Conservation (phyloP, 2,797 vertebrate species). For the Microctenopoma lineatum region DNA sequence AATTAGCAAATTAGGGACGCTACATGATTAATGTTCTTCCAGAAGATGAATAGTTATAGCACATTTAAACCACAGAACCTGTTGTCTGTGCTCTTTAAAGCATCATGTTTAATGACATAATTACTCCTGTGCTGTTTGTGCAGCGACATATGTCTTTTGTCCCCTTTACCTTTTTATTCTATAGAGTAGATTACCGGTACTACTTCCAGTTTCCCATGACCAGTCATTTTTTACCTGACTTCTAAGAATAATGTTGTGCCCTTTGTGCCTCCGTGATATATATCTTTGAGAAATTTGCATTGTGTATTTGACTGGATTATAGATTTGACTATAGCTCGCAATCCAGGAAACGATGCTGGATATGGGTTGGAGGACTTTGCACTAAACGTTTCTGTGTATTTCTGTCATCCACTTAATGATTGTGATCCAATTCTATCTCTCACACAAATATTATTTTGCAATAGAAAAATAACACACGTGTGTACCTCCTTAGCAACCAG, state of each 20-base stretch:
- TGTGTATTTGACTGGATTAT: background rate
- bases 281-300: slow-evolving; percentile 24
- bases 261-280: background rate
- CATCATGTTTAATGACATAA: background rate
- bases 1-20: background rate
- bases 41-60: too few relatives aligned
- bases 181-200: background rate
- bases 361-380: background rate
- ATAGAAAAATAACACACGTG: background rate
- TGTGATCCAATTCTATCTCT: background rate
- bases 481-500: slow-evolving; percentile 10
- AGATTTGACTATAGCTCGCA: slow-evolving; percentile 17
- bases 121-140: background rate
- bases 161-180: background rate
- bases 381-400: background rate
- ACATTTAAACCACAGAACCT: too few relatives aligned
- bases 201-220: background rate
- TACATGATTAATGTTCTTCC: background rate
- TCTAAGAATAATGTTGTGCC: background rate
- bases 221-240: background rate
- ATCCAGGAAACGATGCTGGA: background rate
- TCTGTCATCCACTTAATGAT: background rate
- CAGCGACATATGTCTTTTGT: background rate
- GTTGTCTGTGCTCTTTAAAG: too few relatives aligned
- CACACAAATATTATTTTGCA: slow-evolving; percentile 8